Percentiles rank a stretch among this genome's conserved stretches.
These are phyloP conservation scores for Hapalemur alaotrensis DNA, from an alignment of 2,797 vertebrate species.

Conservation along the genomic window DNA sequence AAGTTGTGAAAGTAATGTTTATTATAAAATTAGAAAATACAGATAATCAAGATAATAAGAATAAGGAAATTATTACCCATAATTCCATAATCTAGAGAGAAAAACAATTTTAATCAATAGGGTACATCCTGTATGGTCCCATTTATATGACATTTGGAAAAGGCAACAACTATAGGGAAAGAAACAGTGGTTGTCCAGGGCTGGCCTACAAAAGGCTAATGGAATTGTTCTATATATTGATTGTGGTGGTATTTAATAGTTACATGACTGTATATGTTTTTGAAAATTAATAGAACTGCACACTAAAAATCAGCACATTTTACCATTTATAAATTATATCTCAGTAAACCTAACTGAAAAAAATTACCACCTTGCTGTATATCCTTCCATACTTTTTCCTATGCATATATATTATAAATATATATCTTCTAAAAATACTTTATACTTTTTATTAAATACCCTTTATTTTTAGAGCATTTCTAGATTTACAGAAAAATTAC, in stretches of 20 bases:
- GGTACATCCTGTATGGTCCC: background rate
- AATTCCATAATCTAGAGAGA: background rate
- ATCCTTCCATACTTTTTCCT: background rate
- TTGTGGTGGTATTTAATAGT: background rate
- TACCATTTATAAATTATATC: background rate
- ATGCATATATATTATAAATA: background rate
- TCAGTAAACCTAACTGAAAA: background rate
- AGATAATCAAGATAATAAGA: background rate
- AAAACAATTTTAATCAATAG: background rate
- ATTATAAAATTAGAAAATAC: background rate
- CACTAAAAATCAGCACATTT: background rate
- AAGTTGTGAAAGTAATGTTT: background rate
- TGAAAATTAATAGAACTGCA: background rate
- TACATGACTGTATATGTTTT: background rate
- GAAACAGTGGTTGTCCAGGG: background rate
- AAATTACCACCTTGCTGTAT: background rate
- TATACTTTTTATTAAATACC: background rate
- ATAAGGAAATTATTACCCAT: background rate
- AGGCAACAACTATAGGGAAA: background rate
- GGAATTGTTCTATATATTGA: background rate
- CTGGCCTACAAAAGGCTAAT: background rate
- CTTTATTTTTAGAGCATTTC: background rate
- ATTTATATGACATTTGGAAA: background rate
- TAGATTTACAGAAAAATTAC: background rate
- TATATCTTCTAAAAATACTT: background rate